These are phyloP conservation scores for Corvus hawaiiensis DNA, from an alignment of 2,113 vertebrate genomes.

Conservation along the genomic window DNA sequence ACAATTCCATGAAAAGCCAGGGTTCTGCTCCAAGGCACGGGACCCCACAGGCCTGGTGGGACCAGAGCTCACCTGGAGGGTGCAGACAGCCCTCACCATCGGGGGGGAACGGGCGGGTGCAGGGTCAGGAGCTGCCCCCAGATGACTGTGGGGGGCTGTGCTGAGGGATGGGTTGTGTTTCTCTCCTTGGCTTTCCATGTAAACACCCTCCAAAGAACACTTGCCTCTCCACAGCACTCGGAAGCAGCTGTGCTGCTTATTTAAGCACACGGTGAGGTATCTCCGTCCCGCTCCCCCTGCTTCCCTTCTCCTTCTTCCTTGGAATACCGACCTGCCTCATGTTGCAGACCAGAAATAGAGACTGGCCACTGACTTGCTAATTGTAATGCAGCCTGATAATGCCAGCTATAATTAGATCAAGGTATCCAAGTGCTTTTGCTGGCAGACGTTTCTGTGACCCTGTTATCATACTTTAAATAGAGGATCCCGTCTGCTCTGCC, in stretches of 20 bases:
- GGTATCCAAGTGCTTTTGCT: background rate
- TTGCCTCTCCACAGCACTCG: rapidly evolving
- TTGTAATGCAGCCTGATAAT: constrained; percentile 37
- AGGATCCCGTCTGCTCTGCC: background rate
- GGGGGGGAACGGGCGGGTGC: rapidly evolving
- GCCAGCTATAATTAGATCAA: constrained; percentile 40
- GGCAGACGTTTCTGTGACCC: constrained; percentile 7
- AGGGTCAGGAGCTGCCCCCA: background rate
- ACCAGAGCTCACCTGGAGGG: background rate
- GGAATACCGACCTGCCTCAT: background rate
- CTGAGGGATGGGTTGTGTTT: background rate
- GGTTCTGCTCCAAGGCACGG: background rate
- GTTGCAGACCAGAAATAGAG: constrained; percentile 10
- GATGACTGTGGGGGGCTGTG: rapidly evolving
- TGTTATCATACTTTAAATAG: background rate
- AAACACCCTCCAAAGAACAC: background rate
- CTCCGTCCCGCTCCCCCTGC: background rate
- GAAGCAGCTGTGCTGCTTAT: background rate
- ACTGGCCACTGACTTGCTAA: background rate
- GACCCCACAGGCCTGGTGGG: background rate
- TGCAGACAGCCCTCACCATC: rapidly evolving
- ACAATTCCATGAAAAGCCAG: background rate
- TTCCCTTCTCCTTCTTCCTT: background rate
- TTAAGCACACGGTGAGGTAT: background rate
- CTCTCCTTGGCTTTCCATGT: background rate